phyloP scores from a whole-genome alignment of 2,797 vertebrate species.

The Xenentodon cancila region DNA sequence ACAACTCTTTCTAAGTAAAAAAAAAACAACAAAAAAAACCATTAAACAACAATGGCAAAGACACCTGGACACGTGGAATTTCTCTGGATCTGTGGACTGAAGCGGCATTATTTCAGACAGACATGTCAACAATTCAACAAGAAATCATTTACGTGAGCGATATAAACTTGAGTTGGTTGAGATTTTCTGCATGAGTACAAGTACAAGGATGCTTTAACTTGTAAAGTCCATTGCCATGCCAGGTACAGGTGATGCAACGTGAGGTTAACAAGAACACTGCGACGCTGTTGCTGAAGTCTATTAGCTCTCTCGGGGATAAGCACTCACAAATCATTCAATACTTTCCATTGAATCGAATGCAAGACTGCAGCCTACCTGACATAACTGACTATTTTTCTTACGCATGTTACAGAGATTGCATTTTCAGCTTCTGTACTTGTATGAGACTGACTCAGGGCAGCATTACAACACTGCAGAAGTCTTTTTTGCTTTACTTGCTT shows the following conservation, averaged over 20 bases:
- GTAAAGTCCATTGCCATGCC: constrained; percentile 4
- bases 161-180: constrained; percentile 6
- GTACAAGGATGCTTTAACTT: not conserved
- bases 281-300: constrained; percentile 5
- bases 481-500: constrained; percentile 27
- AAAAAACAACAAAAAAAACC: not conserved
- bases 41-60: not conserved
- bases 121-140: too few species aligned
- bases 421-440: constrained; percentile 10
- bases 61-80: not conserved
- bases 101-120: too few species aligned
- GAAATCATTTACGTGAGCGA: constrained; percentile 1
- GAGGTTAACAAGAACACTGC: constrained; percentile 28
- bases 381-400: constrained; percentile 6
- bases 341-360: constrained; percentile 10
- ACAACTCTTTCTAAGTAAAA: not conserved
- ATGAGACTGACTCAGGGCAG: constrained; percentile 10
- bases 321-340: constrained; percentile 17
- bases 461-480: constrained; percentile 22
- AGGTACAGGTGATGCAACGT: constrained; percentile 26
- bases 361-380: constrained; percentile 3
- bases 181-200: not conserved
- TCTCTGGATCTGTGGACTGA: not conserved
- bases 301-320: constrained; percentile 16
- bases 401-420: constrained; percentile 21